Percentiles rank a stretch among this genome's conserved stretches.
These are phyloP conservation scores for Bombyx huttoni DNA, from an alignment of 2,888 invertebrate genomes.

Conservation along the genomic window DNA sequence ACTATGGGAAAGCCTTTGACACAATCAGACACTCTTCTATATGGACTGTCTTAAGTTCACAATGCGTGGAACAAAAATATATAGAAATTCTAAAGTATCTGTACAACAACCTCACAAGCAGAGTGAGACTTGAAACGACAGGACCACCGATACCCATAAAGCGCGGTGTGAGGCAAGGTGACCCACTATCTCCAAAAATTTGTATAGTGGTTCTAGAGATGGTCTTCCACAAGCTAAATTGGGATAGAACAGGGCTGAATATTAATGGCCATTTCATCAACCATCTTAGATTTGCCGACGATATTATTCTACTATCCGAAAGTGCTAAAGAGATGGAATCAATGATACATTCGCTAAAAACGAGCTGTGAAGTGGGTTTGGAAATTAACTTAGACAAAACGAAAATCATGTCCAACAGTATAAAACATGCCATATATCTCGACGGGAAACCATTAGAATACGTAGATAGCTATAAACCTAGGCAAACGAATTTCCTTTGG, in stretches of 20 bases:
- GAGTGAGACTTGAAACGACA: slow-evolving; percentile 6
- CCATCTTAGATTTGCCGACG: slow-evolving; percentile 2
- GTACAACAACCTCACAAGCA: slow-evolving; percentile 4
- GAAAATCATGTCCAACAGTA: slow-evolving; percentile 10
- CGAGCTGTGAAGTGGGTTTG: slow-evolving; percentile 7
- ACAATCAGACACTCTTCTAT: slow-evolving; percentile 4
- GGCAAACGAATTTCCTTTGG: slow-evolving; percentile 6
- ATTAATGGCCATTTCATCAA: background rate
- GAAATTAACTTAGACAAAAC: slow-evolving; percentile 11
- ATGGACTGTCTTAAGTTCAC: slow-evolving; percentile 4
- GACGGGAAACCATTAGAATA: slow-evolving; percentile 6
- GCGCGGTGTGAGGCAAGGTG: slow-evolving; percentile 9
- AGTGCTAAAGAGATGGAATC: background rate
- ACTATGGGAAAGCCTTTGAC: slow-evolving; percentile 8
- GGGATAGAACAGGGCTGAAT: slow-evolving; percentile 2
- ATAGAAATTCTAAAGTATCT: slow-evolving; percentile 1
- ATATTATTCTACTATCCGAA: slow-evolving; percentile 3
- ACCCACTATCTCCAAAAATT: slow-evolving; percentile 8
- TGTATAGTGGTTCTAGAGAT: slow-evolving; percentile 4
- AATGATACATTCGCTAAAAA: slow-evolving; percentile 9
- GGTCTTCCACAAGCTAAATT: background rate
- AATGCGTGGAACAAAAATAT: background rate
- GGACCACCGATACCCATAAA: slow-evolving; percentile 6
- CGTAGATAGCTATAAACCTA: slow-evolving; percentile 5
- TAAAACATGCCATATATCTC: slow-evolving; percentile 3